These are phyloP conservation scores for Choloepus hoffmanni DNA, from an alignment of 2,113 vertebrate species.

Conservation along the genomic window DNA sequence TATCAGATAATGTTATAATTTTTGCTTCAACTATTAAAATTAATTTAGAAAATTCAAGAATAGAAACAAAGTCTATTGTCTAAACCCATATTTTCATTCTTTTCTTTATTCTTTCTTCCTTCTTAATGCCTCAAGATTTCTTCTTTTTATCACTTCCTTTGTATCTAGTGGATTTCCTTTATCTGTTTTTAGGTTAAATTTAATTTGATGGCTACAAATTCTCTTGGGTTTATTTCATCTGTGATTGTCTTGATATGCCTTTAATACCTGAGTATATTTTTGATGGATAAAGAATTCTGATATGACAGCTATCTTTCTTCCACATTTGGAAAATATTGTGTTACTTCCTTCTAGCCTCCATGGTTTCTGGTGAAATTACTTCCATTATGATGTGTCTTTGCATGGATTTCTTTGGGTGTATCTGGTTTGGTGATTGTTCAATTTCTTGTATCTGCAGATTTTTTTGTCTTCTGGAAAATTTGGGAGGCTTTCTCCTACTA, in stretches of 20 bases:
- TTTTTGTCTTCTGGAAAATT: neutral
- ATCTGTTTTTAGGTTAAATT: neutral
- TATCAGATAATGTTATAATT: neutral
- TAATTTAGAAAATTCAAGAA: neutral
- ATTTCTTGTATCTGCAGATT: neutral
- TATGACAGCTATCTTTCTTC: neutral
- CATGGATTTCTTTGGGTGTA: neutral
- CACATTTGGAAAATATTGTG: neutral
- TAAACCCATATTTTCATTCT: neutral
- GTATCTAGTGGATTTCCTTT: neutral
- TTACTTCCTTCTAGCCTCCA: neutral
- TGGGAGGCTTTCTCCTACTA: neutral
- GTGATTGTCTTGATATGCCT: neutral
- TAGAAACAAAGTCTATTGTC: neutral
- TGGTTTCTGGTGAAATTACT: neutral
- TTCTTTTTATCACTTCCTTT: neutral
- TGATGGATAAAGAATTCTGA: neutral
- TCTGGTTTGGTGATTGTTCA: neutral
- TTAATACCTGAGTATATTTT: neutral
- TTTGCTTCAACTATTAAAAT: neutral
- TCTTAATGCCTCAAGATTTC: neutral
- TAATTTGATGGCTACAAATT: neutral
- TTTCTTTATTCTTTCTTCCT: neutral
- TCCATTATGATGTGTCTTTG: neutral
- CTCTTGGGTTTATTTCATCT: neutral